A percentile compares a stretch with the other conserved stretches of the same genome.
Conservation (phyloP, 2,797 vertebrate species). For the Xenops minutus region DNA sequence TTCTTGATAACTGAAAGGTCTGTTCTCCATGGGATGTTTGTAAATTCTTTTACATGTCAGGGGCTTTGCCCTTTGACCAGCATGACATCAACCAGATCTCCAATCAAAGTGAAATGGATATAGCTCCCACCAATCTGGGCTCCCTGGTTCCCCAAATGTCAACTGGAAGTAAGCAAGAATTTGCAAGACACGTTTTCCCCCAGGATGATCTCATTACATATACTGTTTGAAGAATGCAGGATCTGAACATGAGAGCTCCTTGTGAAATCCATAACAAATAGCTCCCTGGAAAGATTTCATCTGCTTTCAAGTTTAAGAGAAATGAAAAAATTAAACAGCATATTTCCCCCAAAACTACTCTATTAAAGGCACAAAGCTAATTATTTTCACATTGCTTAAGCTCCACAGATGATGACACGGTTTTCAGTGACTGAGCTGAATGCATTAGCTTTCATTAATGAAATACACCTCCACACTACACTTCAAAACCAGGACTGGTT, state of each 20-base stretch:
- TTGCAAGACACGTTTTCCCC: neutral
- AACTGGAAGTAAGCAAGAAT: neutral
- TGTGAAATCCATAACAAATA: neutral
- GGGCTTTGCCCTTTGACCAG: neutral
- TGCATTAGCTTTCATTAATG: neutral
- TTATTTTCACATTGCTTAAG: neutral
- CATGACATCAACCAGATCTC: neutral
- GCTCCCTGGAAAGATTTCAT: neutral
- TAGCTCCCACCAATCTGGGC: neutral
- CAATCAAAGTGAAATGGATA: neutral
- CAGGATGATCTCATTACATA: neutral
- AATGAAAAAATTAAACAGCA: neutral
- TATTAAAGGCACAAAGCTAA: neutral
- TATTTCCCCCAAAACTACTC: neutral
- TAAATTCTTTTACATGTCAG: neutral
- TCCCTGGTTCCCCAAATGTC: neutral
- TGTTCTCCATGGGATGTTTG: neutral
- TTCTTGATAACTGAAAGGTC: neutral
- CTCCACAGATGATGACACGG: neutral
- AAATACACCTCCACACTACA: neutral
- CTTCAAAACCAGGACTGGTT: neutral
- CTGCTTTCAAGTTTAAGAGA: neutral
- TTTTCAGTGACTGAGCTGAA: neutral
- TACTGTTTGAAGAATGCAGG: neutral
- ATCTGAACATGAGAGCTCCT: neutral